Evolutionary conservation across 1,140 invertebrate genomes (phyloP).

Genomic region (Diplogasteroides magnus): DNA sequence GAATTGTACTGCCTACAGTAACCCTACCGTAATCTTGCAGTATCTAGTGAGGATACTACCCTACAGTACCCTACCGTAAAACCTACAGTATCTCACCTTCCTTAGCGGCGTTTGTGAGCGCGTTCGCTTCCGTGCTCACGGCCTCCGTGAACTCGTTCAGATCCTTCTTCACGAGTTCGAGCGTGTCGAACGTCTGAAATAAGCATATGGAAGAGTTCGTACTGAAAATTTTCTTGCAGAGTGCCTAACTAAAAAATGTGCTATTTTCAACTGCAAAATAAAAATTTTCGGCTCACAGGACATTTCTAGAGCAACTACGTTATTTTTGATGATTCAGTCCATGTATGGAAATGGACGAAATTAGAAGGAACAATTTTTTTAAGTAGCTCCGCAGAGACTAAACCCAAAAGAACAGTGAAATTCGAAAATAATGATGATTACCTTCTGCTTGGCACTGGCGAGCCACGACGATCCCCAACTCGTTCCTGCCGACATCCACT

Average conservation of each 20-base stretch:
- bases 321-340: too few species aligned
- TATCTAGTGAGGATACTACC: too few species aligned
- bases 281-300: neutral
- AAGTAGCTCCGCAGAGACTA: too few species aligned
- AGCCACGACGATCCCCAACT: conserved; percentile 37
- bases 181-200: conserved; percentile 42
- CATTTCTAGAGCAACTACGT: neutral
- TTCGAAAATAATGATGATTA: conserved; percentile 5
- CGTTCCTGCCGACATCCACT: conserved; percentile 12
- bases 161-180: conserved; percentile 47
- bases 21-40: too few species aligned
- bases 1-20: too few species aligned
- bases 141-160: conserved; percentile 45
- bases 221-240: conserved; percentile 11
- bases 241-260: too few species aligned
- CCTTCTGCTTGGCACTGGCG: conserved; percentile 36
- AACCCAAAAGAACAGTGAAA: conserved; percentile 18
- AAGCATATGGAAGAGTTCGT: neutral
- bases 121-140: conserved; percentile 38
- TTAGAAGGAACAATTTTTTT: too few species aligned
- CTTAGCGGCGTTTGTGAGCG: too few species aligned
- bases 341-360: too few species aligned
- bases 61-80: too few species aligned
- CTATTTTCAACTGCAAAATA: neutral
- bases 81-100: too few species aligned